Conservation (phyloP, 2,888 invertebrate species). For the Nycteola revayana region DNA sequence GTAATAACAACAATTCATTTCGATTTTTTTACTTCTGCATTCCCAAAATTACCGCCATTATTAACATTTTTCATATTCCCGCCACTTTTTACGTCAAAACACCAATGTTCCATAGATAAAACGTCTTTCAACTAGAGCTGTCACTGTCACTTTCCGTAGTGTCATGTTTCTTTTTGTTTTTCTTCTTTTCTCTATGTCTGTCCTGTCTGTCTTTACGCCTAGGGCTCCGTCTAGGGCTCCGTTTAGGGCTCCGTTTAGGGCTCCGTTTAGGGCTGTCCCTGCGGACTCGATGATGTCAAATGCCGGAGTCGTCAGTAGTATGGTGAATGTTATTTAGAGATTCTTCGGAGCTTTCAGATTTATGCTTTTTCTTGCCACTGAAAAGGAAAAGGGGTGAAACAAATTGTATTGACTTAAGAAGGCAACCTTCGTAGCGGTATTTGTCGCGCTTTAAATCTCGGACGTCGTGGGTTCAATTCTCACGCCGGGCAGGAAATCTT, state of each 20-base stretch:
- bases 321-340: slow-evolving; percentile 72
- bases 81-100: slow-evolving; percentile 9
- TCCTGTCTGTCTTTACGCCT: slow-evolving; percentile 44
- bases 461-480: no score
- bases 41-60: not conserved
- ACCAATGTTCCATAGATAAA: slow-evolving; percentile 31
- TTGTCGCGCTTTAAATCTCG: no score
- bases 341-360: slow-evolving; percentile 68
- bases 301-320: slow-evolving; percentile 75
- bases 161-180: slow-evolving; percentile 50
- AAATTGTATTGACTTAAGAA: no score
- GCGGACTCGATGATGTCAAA: slow-evolving; percentile 75
- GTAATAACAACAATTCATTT: no score
- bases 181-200: slow-evolving; percentile 44
- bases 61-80: slow-evolving; percentile 9
- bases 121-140: slow-evolving; percentile 62
- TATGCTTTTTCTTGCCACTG: slow-evolving; percentile 64
- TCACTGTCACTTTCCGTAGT: slow-evolving; percentile 57
- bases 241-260: slow-evolving; percentile 55
- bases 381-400: slow-evolving; percentile 23
- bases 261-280: slow-evolving; percentile 61
- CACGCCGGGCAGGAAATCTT: no score
- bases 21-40: no score
- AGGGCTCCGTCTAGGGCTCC: no score
- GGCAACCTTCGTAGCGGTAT: no score